phyloP scores from a whole-genome alignment of 2,113 vertebrate genomes.

The Eptatretus burgeri region DNA sequence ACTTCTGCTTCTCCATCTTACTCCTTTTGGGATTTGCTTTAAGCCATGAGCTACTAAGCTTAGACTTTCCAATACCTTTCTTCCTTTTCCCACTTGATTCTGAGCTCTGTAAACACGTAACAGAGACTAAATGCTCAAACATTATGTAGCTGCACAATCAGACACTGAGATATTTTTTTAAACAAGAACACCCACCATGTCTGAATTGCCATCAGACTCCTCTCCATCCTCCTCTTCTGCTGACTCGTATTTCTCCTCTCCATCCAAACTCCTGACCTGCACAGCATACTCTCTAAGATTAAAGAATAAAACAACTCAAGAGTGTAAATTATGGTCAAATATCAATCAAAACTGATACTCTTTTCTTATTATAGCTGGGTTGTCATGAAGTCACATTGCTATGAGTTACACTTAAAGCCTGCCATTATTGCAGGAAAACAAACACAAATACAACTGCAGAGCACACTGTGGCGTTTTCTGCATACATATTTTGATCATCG shows the following conservation, averaged over 20 bases:
- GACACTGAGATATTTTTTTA: too few species aligned
- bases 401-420: too few species aligned
- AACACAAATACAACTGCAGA: too few species aligned
- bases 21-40: conserved; percentile 21
- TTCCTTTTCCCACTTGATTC: conserved; percentile 15
- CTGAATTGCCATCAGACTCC: conserved; percentile 24
- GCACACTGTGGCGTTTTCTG: too few species aligned
- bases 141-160: neutral
- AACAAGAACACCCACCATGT: conserved; percentile 19
- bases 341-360: too few species aligned
- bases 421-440: too few species aligned
- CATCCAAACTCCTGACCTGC: conserved; percentile 17
- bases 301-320: conserved; percentile 1
- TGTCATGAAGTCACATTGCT: too few species aligned
- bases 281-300: conserved; percentile 23
- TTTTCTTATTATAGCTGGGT: too few species aligned
- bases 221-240: conserved; percentile 17
- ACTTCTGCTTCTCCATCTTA: conserved; percentile 15
- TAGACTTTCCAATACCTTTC: conserved; percentile 18
- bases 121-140: conserved; percentile 13
- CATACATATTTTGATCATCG: too few species aligned
- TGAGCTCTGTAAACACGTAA: conserved; percentile 15
- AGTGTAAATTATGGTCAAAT: too few species aligned
- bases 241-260: conserved; percentile 18
- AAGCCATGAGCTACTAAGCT: conserved; percentile 26